Conservation (phyloP, 2,888 invertebrate genomes). For the Ellobium chinense region DNA sequence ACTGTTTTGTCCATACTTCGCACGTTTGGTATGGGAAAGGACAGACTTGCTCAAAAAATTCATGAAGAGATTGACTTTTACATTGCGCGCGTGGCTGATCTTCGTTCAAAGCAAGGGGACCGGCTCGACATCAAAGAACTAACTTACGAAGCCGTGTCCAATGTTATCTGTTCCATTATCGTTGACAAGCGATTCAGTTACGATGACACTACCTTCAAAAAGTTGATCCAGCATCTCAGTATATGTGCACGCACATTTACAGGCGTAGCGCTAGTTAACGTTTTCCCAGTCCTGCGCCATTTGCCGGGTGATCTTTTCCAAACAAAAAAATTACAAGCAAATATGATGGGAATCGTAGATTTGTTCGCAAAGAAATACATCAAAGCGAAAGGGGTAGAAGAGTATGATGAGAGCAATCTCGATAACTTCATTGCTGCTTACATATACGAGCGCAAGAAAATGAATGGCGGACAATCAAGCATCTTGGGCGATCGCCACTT, state of each 20-base stretch:
- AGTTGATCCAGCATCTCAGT: neutral
- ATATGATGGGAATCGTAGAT: neutral
- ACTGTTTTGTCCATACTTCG: conserved; percentile 1
- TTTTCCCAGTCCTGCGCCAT: neutral
- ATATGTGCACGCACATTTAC: neutral
- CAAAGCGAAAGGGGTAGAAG: too few relatives aligned
- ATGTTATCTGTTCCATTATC: conserved; percentile 16
- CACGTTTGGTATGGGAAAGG: conserved; percentile 21
- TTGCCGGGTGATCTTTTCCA: conserved; percentile 25
- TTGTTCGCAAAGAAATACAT: neutral
- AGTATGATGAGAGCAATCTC: too few relatives aligned
- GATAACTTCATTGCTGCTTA: too few relatives aligned
- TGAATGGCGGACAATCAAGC: too few relatives aligned
- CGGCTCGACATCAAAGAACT: neutral
- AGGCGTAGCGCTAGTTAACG: neutral
- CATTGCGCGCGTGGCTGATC: neutral
- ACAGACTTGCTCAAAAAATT: conserved; percentile 21
- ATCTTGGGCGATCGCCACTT: too few relatives aligned
- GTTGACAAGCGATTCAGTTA: conserved; percentile 2
- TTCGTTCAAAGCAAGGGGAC: neutral
- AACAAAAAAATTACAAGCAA: neutral
- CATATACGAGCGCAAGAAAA: too few relatives aligned
- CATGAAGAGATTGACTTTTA: neutral
- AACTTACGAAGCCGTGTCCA: neutral
- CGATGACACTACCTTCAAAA: neutral